These are phyloP conservation scores for Pseudoips prasinana DNA, from an alignment of 2,888 invertebrate genomes.

Conservation along the genomic window DNA sequence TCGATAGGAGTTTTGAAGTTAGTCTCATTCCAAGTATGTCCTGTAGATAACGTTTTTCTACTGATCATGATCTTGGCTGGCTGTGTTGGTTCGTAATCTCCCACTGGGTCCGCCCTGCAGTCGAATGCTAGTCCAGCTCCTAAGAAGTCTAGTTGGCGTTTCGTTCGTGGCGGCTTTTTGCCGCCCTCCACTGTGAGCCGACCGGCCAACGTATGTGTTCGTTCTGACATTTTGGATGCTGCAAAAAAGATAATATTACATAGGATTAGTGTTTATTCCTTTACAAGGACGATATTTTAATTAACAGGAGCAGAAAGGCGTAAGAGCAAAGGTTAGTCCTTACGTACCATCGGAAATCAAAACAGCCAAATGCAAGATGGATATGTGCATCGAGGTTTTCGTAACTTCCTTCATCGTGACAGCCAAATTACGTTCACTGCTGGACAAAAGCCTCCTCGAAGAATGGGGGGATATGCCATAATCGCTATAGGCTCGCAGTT, in stretches of 20 bases:
- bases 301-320: conserved; percentile 54
- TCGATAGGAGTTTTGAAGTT: conserved; percentile 76
- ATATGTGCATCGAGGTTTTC: too few relatives aligned
- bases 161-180: conserved; percentile 56
- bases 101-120: conserved; percentile 39
- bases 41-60: conserved; percentile 71
- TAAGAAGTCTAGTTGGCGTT: conserved; percentile 66
- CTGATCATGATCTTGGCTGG: conserved; percentile 77
- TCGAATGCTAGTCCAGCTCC: conserved; percentile 62
- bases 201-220: conserved; percentile 57
- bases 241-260: conserved; percentile 14
- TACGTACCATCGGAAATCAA: too few relatives aligned
- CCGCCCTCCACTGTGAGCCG: conserved; percentile 52
- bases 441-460: too few relatives aligned
- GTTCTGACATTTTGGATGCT: conserved; percentile 65
- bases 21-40: conserved; percentile 73
- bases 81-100: conserved; percentile 63
- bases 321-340: background rate
- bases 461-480: too few relatives aligned
- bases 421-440: too few relatives aligned
- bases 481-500: too few relatives aligned
- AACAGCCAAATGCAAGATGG: too few relatives aligned
- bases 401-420: too few relatives aligned
- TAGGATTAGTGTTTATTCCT: too few relatives aligned
- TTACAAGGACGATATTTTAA: too few relatives aligned